phyloP scores from a whole-genome alignment of 2,797 vertebrate genomes.

The Amblyraja radiata region DNA sequence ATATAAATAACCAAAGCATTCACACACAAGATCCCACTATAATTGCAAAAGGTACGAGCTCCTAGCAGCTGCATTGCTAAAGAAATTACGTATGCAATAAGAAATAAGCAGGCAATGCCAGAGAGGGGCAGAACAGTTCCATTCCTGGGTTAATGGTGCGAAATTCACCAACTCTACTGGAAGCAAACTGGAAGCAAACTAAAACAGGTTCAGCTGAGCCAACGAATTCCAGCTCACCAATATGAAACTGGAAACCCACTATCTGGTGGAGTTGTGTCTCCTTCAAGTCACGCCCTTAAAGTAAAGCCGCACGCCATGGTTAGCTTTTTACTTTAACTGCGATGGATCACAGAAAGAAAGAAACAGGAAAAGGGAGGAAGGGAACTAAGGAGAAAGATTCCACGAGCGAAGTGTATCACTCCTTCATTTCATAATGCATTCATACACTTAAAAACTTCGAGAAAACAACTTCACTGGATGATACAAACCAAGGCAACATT shows the following conservation, averaged over 20 bases:
- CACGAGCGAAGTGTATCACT: background rate
- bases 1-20: background rate
- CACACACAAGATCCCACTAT: background rate
- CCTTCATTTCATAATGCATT: background rate
- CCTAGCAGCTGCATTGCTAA: background rate
- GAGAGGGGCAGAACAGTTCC: background rate
- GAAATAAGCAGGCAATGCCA: background rate
- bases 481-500: background rate
- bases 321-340: background rate
- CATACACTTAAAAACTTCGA: background rate
- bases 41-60: background rate
- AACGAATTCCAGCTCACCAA: background rate
- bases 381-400: background rate
- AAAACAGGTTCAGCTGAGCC: background rate
- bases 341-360: background rate
- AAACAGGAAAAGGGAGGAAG: background rate
- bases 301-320: background rate
- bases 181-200: background rate
- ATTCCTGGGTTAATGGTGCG: background rate
- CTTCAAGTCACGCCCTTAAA: background rate
- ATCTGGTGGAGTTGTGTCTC: background rate
- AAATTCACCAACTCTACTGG: background rate
- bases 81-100: background rate
- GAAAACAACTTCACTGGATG: background rate
- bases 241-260: background rate